A percentile compares a stretch with the other conserved stretches of the same genome.
Conservation (phyloP, 2,113 vertebrate species). For the Alouatta palliata region DNA sequence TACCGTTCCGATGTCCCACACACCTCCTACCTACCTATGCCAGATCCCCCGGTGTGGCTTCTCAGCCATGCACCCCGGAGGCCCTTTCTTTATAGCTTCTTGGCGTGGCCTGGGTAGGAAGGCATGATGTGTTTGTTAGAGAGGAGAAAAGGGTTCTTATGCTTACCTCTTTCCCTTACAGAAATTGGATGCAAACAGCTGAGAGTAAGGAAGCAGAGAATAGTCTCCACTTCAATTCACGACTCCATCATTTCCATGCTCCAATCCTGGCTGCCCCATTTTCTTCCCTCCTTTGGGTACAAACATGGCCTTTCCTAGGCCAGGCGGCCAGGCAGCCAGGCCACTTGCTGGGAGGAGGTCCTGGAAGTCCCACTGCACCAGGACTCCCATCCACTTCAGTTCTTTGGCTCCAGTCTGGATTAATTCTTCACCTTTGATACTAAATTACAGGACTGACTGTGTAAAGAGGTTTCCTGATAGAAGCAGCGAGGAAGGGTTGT, state of each 20-base stretch:
- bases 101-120: neutral
- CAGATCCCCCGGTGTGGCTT: too few species aligned
- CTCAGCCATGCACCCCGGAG: too few species aligned
- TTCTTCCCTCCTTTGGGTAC: neutral
- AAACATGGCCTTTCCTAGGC: neutral
- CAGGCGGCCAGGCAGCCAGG: neutral
- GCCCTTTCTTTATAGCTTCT: accelerated
- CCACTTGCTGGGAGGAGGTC: accelerated
- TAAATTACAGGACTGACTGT: neutral
- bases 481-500: neutral
- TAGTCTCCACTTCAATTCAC: neutral
- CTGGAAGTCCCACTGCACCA: accelerated
- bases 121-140: neutral
- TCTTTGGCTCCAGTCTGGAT: neutral
- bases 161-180: neutral
- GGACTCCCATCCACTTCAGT: neutral
- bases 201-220: neutral
- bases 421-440: too few species aligned
- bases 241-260: accelerated
- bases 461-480: neutral
- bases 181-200: neutral
- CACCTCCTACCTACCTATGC: neutral
- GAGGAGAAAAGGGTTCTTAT: neutral
- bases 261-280: accelerated
- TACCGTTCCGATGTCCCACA: too few species aligned